Evolutionary conservation across 2,888 invertebrate genomes (phyloP).

Genomic region (Emmelina monodactyla): DNA sequence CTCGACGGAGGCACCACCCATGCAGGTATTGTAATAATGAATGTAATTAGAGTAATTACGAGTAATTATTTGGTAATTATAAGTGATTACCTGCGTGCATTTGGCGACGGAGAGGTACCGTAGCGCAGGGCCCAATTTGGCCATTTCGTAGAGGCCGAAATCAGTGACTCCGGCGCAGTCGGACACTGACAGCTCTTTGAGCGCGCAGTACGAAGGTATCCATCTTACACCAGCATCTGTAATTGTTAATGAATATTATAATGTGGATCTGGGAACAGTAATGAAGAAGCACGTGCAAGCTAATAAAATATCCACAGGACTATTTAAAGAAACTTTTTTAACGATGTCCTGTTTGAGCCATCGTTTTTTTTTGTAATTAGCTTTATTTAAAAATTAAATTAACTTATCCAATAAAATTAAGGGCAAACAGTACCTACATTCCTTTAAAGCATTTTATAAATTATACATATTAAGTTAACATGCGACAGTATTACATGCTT

Average conservation of each 20-base stretch:
- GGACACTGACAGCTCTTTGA: slow-evolving; percentile 88
- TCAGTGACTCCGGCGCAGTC: slow-evolving; percentile 91
- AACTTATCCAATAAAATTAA: too few species aligned
- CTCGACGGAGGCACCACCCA: too few species aligned
- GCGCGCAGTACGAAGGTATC: slow-evolving; percentile 87
- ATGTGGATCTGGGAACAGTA: neutral
- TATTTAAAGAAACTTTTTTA: neutral
- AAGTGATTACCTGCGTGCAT: slow-evolving; percentile 81
- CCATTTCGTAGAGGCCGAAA: slow-evolving; percentile 88
- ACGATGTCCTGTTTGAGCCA: neutral
- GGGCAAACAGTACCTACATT: too few species aligned
- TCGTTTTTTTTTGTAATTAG: too few species aligned
- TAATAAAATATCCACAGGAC: neutral
- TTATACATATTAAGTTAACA: too few species aligned
- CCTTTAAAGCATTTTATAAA: too few species aligned
- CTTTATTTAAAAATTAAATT: too few species aligned
- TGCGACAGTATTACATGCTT: too few species aligned
- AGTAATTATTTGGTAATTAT: too few species aligned
- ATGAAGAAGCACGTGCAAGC: too few species aligned
- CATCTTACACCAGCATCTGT: slow-evolving; percentile 89
- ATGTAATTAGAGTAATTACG: too few species aligned
- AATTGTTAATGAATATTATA: slow-evolving; percentile 20
- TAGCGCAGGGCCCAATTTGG: slow-evolving; percentile 86
- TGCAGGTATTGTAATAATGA: too few species aligned
- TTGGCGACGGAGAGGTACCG: slow-evolving; percentile 93